Base-by-base conservation (phyloP, 2,888 invertebrate genomes). In the Diloba caeruleocephala region DNA sequence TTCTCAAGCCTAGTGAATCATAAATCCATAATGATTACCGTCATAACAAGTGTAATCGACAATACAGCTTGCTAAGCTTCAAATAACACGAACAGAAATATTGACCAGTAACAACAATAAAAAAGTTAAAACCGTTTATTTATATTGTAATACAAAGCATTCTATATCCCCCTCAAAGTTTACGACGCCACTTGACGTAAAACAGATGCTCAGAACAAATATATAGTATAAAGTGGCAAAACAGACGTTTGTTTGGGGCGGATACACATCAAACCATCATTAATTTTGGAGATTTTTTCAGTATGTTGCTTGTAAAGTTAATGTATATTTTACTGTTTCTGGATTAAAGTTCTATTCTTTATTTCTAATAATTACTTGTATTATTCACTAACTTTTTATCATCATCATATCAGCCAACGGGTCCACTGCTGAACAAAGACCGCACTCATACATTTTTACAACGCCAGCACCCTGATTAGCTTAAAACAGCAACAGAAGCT, bases 131-230 rank as follows among this genome's bases (percentile, higher is more conserved):
- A 57, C 32, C 36, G 63, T 76, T 68, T 77, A 76, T 76, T 78
- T 80, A 71, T 78, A 75, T 49, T 55, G 48, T 69, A 74, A 74
- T 70, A 86, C 83, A 87, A 86, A 84, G 84, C 76, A 72, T 70
- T 69, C 79, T 67, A 61, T 67, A 73, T 77, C 79, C 82, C 84
- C 82, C 82, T 83, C 73, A 78, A 76, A 82, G 78, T 79, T 85
- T 88, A 90, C 82, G 85, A 85, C 77, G 56, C 68, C 73, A 74
- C 80, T 81, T 84, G 89, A 90, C 82, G 75, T 70, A 73, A 79
- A 85, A 65, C 90, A 90, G 89, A 90, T 90, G 90, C 50, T 79
- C 78, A 74, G 69, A 84, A 86, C 81, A 87, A 89, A 89, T 84
- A 87, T 78, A 45, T 61, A 68, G 74, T 73, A 50, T 78, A 78